These are phyloP conservation scores for Scarus forsteni DNA, from an alignment of 2,797 vertebrate species.

Conservation along the genomic window DNA sequence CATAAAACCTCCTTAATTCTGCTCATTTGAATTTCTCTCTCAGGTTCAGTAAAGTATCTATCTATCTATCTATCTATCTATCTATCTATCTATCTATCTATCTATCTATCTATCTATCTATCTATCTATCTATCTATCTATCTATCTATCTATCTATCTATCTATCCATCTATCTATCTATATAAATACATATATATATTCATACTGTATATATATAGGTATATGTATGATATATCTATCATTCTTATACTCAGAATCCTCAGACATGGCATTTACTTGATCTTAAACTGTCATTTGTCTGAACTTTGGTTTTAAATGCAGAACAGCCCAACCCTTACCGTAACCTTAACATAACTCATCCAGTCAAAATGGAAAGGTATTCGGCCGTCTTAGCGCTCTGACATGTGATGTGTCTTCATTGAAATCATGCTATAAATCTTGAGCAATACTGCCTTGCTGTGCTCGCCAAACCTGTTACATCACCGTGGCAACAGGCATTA, in stretches of 20 bases:
- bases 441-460: neutral
- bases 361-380: conserved; percentile 2
- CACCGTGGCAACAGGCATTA: conserved; percentile 25
- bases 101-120: no score
- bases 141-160: no score
- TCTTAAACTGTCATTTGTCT: neutral
- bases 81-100: no score
- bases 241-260: neutral
- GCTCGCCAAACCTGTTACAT: conserved; percentile 41
- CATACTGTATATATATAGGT: no score
- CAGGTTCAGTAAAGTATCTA: no score
- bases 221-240: no score
- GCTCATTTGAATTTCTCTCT: no score
- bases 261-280: neutral
- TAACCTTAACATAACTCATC: conserved; percentile 24
- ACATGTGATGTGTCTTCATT: conserved; percentile 15
- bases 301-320: neutral
- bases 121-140: no score
- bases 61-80: no score
- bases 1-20: neutral
- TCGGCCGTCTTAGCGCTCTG: conserved; percentile 6
- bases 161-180: no score
- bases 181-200: no score
- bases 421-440: conserved; percentile 10
- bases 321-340: conserved; percentile 12